These are phyloP conservation scores for Empidonax traillii DNA, from an alignment of 2,113 vertebrate genomes.

Conservation along the genomic window DNA sequence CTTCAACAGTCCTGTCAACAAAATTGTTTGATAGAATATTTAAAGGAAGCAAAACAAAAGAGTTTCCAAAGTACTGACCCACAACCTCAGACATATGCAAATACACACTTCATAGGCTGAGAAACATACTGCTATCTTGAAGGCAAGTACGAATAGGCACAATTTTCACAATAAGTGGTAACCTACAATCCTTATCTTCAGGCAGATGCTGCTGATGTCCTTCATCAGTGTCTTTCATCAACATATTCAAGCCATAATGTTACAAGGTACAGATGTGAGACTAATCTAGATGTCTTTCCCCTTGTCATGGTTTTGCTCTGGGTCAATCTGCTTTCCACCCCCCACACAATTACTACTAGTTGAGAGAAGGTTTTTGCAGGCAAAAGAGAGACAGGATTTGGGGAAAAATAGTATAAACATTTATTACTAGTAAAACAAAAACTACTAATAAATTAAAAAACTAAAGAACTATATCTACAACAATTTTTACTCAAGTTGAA, in stretches of 20 bases:
- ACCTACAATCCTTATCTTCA: background rate
- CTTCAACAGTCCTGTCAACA: background rate
- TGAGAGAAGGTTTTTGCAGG: too few relatives aligned
- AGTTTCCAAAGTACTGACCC: background rate
- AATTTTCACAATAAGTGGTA: background rate
- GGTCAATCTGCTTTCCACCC: too few relatives aligned
- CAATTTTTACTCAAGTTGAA: too few relatives aligned
- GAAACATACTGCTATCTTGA: background rate
- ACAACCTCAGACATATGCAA: background rate
- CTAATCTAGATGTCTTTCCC: background rate
- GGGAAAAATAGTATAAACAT: too few relatives aligned
- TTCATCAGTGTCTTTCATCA: background rate
- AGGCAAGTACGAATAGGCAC: background rate
- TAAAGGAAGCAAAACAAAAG: background rate
- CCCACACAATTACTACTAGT: too few relatives aligned
- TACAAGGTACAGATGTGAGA: background rate
- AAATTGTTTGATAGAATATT: background rate
- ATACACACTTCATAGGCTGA: background rate
- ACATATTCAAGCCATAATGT: background rate
- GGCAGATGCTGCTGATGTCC: background rate
- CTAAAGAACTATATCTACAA: too few relatives aligned
- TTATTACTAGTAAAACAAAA: too few relatives aligned
- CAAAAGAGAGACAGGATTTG: too few relatives aligned
- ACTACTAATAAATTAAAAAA: too few relatives aligned
- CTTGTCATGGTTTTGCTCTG: background rate